Evolutionary conservation across 1,140 invertebrate species (phyloP).

Genomic region (Aphaenogaster floridana): DNA sequence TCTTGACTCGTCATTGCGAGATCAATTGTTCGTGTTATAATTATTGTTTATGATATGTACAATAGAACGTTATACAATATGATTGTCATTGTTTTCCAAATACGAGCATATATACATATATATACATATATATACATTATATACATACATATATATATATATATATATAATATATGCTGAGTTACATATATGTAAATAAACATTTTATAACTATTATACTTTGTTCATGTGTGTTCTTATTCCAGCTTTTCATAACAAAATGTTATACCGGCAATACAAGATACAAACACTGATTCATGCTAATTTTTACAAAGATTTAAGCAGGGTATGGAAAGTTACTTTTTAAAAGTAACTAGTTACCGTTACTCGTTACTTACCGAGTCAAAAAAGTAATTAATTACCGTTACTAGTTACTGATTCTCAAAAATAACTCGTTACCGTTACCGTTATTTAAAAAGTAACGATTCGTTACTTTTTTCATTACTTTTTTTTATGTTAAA

Average conservation of each 20-base stretch:
- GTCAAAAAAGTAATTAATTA: too few species aligned
- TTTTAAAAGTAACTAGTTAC: too few species aligned
- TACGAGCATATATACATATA: conserved; percentile 47
- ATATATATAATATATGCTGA: conserved; percentile 68
- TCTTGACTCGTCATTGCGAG: conserved; percentile 67
- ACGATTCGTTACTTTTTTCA: too few species aligned
- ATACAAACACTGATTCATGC: neutral
- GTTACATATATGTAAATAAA: conserved; percentile 82
- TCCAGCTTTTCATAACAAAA: conserved; percentile 15
- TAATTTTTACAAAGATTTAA: conserved; percentile 27
- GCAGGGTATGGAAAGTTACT: too few species aligned
- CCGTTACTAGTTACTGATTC: too few species aligned
- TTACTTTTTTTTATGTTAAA: too few species aligned
- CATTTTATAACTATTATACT: conserved; percentile 81
- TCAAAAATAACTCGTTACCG: too few species aligned
- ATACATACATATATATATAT: too few species aligned
- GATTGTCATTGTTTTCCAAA: conserved; percentile 78
- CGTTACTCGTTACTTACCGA: too few species aligned
- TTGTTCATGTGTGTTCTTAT: conserved; percentile 39
- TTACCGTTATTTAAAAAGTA: too few species aligned
- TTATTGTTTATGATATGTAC: conserved; percentile 79
- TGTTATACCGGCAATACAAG: neutral
- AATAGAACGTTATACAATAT: conserved; percentile 77
- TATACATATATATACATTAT: neutral
- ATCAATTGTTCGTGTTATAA: conserved; percentile 71